Conservation (phyloP, 2,797 vertebrate genomes). For the Paguma larvata region DNA sequence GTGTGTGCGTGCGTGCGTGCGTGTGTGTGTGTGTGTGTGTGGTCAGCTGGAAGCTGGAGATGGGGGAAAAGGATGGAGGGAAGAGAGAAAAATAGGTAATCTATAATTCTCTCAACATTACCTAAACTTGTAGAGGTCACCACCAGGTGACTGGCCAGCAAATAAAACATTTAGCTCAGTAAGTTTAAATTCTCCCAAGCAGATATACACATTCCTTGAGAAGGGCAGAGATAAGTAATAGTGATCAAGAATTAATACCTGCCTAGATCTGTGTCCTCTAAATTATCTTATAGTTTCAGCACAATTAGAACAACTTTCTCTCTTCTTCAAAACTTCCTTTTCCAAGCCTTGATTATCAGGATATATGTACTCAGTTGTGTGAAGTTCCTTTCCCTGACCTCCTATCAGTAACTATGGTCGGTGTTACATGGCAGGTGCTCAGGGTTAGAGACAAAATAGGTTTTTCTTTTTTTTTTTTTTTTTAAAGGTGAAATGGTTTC, state of each 20-base stretch:
- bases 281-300: conserved; percentile 52
- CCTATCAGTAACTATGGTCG: conserved; percentile 64
- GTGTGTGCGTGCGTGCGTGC: too few relatives aligned
- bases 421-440: conserved; percentile 65
- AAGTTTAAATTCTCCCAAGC: conserved; percentile 55
- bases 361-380: conserved; percentile 58
- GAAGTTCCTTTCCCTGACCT: conserved; percentile 76
- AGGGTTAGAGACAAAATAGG: conserved; percentile 52
- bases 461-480: too few relatives aligned
- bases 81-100: conserved; percentile 14
- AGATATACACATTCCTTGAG: conserved; percentile 41
- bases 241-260: conserved; percentile 59
- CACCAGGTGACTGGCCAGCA: conserved; percentile 1
- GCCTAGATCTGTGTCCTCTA: conserved; percentile 7
- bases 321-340: conserved; percentile 68
- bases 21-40: neutral
- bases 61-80: neutral
- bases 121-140: neutral
- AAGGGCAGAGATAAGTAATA: conserved; percentile 64
- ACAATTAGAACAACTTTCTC: conserved; percentile 70
- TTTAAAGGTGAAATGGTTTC: conserved; percentile 55
- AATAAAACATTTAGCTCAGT: conserved; percentile 58
- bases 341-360: conserved; percentile 63
- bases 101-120: conserved; percentile 16
- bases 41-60: neutral